A percentile compares a stretch with the other conserved stretches of the same genome.
Evolutionary conservation across 2,113 vertebrate genomes (phyloP).

Genomic region (Caranx melampygus): DNA sequence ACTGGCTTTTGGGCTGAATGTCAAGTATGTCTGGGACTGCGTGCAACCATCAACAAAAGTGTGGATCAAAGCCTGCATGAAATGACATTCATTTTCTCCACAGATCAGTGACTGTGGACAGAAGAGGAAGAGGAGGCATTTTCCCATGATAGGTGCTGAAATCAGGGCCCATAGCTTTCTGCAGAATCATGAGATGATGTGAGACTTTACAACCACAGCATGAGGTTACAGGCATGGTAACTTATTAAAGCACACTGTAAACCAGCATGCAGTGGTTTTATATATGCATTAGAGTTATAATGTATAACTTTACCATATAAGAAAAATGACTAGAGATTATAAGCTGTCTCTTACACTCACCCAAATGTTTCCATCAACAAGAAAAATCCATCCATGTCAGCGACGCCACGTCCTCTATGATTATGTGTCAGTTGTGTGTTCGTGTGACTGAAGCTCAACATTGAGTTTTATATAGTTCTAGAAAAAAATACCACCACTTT

Average conservation of each 20-base stretch:
- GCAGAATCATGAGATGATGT: neutral
- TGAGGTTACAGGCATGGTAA: neutral
- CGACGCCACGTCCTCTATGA: too few relatives aligned
- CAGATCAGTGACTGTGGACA: neutral
- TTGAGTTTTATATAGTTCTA: too few relatives aligned
- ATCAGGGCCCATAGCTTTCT: neutral
- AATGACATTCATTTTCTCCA: slow-evolving; percentile 26
- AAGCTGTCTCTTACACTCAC: too few relatives aligned
- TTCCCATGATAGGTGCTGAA: neutral
- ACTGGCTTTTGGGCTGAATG: slow-evolving; percentile 64
- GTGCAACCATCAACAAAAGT: slow-evolving; percentile 12
- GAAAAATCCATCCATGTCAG: too few relatives aligned
- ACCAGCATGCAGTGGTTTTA: neutral
- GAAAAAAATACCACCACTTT: too few relatives aligned
- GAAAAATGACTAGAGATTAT: too few relatives aligned
- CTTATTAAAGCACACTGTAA: neutral
- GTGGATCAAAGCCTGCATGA: slow-evolving; percentile 30
- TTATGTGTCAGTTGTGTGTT: too few relatives aligned
- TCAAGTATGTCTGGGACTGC: slow-evolving; percentile 58
- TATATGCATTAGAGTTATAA: neutral
- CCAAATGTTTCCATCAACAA: too few relatives aligned
- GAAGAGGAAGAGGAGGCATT: neutral
- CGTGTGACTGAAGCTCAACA: too few relatives aligned
- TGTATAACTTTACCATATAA: too few relatives aligned
- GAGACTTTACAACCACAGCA: neutral